Evolutionary conservation across 2,888 invertebrate genomes (phyloP).

Genomic region (Drosophila acutilabella): DNA sequence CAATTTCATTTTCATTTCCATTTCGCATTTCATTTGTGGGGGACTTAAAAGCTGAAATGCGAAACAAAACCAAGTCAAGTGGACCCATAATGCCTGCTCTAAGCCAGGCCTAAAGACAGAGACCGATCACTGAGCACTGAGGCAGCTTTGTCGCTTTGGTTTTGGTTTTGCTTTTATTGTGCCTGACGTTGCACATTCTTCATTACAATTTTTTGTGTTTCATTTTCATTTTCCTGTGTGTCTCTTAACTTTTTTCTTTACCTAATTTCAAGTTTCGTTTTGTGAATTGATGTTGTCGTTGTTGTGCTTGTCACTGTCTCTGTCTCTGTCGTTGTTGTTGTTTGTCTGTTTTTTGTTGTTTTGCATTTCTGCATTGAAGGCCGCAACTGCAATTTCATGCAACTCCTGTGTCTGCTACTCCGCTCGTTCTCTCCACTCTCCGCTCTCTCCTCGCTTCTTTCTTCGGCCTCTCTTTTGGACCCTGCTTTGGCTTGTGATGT

Average conservation of each 20-base stretch:
- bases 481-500: conserved; percentile 38
- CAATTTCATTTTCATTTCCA: conserved; percentile 54
- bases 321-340: conserved; percentile 3
- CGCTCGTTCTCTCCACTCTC: background rate
- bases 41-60: conserved; percentile 10
- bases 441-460: background rate
- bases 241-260: conserved; percentile 45
- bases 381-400: conserved; percentile 63
- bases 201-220: conserved; percentile 44
- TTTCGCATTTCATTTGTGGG: conserved; percentile 28
- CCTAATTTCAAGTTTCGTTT: conserved; percentile 65
- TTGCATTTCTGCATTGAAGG: conserved; percentile 53
- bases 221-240: conserved; percentile 47
- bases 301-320: background rate
- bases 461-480: conserved; percentile 2
- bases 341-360: conserved; percentile 14
- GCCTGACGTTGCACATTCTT: conserved; percentile 71
- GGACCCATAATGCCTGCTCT: conserved; percentile 48
- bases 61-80: conserved; percentile 62
- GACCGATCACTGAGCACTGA: background rate
- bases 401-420: conserved; percentile 16
- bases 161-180: conserved; percentile 49
- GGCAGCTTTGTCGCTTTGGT: conserved; percentile 37
- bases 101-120: conserved; percentile 18
- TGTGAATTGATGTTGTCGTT: conserved; percentile 49